Evolutionary conservation across 2,797 vertebrate genomes (phyloP).

Genomic region (Taeniopygia guttata): DNA sequence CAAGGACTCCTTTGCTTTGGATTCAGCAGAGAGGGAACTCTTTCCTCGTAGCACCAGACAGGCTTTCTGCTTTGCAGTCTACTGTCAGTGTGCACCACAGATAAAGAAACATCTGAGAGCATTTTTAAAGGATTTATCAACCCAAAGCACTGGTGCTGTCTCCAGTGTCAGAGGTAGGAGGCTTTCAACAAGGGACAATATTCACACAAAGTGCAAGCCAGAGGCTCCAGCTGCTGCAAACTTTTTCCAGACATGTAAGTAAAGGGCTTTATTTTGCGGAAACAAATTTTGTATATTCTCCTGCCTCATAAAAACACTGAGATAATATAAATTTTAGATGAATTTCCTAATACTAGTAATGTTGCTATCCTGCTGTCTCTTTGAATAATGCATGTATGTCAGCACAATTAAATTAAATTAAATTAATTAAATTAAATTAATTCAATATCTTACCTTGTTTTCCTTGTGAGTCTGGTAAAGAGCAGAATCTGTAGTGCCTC

Average conservation of each 20-base stretch:
- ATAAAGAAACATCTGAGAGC: slow-evolving; percentile 17
- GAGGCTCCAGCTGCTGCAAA: slow-evolving; percentile 67
- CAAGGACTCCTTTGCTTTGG: background rate
- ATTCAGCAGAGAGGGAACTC: background rate
- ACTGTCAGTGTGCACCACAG: background rate
- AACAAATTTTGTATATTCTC: background rate
- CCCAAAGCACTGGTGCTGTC: slow-evolving; percentile 26
- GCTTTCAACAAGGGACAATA: slow-evolving; percentile 40
- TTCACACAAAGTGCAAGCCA: slow-evolving; percentile 54
- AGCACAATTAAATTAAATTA: background rate
- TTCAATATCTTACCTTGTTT: background rate
- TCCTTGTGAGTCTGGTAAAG: background rate
- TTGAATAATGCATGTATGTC: background rate
- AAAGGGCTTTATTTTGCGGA: slow-evolving; percentile 31
- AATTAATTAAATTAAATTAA: background rate
- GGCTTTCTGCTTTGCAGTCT: background rate
- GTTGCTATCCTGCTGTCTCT: background rate
- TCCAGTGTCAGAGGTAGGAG: slow-evolving; percentile 50
- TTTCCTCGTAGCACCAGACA: background rate
- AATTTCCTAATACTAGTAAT: background rate
- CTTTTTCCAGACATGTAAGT: slow-evolving; percentile 66
- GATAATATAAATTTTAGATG: background rate
- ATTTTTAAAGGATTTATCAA: slow-evolving; percentile 60
- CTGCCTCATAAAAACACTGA: background rate
- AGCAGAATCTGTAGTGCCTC: background rate